Base-by-base conservation (phyloP, 2,797 vertebrate genomes). In the Notolepis coatsorum region DNA sequence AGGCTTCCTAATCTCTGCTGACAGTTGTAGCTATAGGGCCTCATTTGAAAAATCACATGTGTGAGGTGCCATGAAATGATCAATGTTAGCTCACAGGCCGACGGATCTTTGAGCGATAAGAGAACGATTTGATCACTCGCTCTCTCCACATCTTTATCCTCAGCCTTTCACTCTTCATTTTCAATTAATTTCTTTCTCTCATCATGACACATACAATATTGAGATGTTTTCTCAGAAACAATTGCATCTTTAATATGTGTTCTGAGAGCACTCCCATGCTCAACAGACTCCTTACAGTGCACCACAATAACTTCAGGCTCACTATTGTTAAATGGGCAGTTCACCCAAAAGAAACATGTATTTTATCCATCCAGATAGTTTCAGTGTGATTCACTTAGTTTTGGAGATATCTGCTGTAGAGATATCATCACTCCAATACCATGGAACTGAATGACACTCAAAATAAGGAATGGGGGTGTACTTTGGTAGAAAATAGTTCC, bases 31-130 rank as follows among this genome's bases (percentile, higher is more conserved):
- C 79, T 68, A 89, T 82, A 83, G 88, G 86, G 80, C 79, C 79
- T 90, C 50, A 84, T 93, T 91, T 89, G 71, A 89, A 87, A 87
- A 81, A 88, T 83, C 70, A 87, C 76, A 84, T 84, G 82, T 93
- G 87, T 88, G 91, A 92, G 88, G 73, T 86, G 81, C 85, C 87
- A 91, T 92, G 89, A 94, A 93, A 93, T 92, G 83, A 91, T 91
- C 91, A 89, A 80, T 90, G 88, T 88, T 85, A 87, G 91, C 86
- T 92, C 80, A 82, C 85, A 91, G 88, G 84, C 88, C 83, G 79
- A 65, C 62, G 55, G 57, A 79, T 88, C 84, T 79, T 54, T 49
- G 50, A 78, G 87, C 68, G 68, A 65, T 83, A 68, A 70, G 66
- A 65, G 46, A 80, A 63, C 43, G 41, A 77, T 84, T 86, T 77